Evolutionary conservation across 2,888 invertebrate genomes (phyloP).

Genomic region (Agriopis marginaria): DNA sequence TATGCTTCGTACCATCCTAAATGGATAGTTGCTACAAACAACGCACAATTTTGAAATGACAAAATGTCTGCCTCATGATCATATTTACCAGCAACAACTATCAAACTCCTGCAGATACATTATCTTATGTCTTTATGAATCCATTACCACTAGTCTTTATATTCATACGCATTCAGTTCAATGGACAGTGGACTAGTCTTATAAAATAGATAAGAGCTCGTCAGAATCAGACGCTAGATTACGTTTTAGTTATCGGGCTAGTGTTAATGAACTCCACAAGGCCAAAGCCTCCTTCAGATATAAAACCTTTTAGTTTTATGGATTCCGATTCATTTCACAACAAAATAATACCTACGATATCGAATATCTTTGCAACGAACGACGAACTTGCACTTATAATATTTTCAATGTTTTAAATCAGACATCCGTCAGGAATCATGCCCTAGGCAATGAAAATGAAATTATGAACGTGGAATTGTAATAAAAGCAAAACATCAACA

Average conservation of each 20-base stretch:
- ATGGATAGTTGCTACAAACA: background rate
- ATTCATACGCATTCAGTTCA: constrained; percentile 33
- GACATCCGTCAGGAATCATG: constrained; percentile 56
- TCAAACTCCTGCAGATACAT: background rate
- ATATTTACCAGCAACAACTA: background rate
- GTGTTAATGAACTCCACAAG: constrained; percentile 82
- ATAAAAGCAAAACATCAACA: constrained; percentile 68
- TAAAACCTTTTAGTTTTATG: constrained; percentile 83
- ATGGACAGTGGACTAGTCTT: constrained; percentile 24
- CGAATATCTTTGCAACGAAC: constrained; percentile 77
- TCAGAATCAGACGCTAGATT: constrained; percentile 76
- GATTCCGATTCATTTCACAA: constrained; percentile 77
- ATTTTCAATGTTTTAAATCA: constrained; percentile 62
- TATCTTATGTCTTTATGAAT: constrained; percentile 23
- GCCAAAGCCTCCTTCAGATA: constrained; percentile 76
- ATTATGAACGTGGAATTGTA: constrained; percentile 57
- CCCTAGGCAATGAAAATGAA: constrained; percentile 61
- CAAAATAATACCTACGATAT: constrained; percentile 76
- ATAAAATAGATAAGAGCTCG: constrained; percentile 59
- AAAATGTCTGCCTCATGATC: background rate
- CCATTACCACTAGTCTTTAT: constrained; percentile 39
- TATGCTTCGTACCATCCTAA: no score
- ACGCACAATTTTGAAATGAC: background rate
- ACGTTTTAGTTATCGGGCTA: constrained; percentile 72
- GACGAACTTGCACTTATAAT: constrained; percentile 62